A percentile compares a stretch with the other conserved stretches of the same genome.
Conservation (phyloP, 2,797 vertebrate species). For the Cynopterus sphinx region DNA sequence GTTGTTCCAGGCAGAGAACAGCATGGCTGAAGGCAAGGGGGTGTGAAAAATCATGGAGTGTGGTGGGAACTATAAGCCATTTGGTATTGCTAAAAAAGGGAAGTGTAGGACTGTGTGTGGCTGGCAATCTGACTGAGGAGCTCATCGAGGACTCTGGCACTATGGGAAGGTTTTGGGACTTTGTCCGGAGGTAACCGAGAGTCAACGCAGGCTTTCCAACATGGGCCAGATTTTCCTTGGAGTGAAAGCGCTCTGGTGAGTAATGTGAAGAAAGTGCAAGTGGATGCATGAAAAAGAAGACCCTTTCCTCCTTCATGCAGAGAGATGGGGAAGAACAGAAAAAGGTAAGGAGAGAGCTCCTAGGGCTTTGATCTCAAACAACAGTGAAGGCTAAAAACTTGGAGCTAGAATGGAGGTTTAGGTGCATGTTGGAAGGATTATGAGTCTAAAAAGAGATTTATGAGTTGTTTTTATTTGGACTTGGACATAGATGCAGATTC, state of each 20-base stretch:
- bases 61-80: not conserved
- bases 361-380: not conserved
- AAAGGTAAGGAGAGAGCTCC: not conserved
- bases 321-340: not conserved
- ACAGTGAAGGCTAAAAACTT: not conserved
- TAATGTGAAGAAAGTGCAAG: not conserved
- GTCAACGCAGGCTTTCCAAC: not conserved
- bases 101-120: not conserved
- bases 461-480: not conserved
- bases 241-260: not conserved
- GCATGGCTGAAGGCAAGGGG: not conserved
- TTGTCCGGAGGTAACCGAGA: not conserved
- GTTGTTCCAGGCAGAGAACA: not conserved
- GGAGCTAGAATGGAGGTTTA: not conserved
- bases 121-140: not conserved
- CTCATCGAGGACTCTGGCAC: not conserved
- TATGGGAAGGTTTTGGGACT: not conserved
- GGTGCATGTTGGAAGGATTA: not conserved
- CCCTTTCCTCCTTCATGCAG: not conserved
- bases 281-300: not conserved
- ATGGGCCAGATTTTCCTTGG: not conserved
- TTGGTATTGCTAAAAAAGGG: not conserved
- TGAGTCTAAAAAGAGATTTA: not conserved
- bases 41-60: not conserved
- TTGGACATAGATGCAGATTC: not conserved